phyloP scores from a whole-genome alignment of 1,140 invertebrate genomes.

The Megathymus violae region DNA sequence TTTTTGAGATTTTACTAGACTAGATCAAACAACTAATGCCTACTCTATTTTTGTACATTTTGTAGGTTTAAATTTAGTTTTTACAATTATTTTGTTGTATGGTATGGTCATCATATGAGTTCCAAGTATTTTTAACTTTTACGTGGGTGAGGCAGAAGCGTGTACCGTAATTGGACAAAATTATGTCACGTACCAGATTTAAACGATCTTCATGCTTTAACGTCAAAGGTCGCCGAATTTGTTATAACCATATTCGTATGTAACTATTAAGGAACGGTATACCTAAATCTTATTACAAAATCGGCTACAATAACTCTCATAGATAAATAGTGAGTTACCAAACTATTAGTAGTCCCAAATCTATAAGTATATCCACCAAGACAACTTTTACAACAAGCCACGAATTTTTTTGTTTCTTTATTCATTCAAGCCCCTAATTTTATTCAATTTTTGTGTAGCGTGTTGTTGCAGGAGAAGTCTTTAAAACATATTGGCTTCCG shows the following conservation, averaged over 20 bases:
- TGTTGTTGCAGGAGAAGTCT: too few relatives aligned
- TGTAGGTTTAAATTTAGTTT: too few relatives aligned
- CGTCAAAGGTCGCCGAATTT: slow-evolving; percentile 26
- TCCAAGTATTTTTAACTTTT: slow-evolving; percentile 9
- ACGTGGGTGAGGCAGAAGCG: slow-evolving; percentile 2
- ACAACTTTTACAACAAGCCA: too few relatives aligned
- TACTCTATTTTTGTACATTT: too few relatives aligned
- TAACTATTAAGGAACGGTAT: slow-evolving; percentile 3
- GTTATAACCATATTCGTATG: slow-evolving; percentile 16
- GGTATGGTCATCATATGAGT: neutral
- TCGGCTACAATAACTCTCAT: neutral
- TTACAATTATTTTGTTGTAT: neutral
- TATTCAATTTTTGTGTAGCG: too few relatives aligned
- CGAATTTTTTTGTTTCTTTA: too few relatives aligned
- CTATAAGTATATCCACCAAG: too few relatives aligned
- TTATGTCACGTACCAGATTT: slow-evolving; percentile 24
- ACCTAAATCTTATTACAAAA: neutral
- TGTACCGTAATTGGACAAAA: slow-evolving; percentile 22
- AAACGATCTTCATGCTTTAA: slow-evolving; percentile 22
- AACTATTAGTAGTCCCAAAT: too few relatives aligned
- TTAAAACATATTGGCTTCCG: too few relatives aligned
- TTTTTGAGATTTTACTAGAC: too few relatives aligned
- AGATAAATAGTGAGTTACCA: neutral
- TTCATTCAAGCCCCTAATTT: too few relatives aligned
- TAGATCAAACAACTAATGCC: too few relatives aligned